Conservation (phyloP, 2,888 invertebrate genomes). For the Pyralis farinalis region DNA sequence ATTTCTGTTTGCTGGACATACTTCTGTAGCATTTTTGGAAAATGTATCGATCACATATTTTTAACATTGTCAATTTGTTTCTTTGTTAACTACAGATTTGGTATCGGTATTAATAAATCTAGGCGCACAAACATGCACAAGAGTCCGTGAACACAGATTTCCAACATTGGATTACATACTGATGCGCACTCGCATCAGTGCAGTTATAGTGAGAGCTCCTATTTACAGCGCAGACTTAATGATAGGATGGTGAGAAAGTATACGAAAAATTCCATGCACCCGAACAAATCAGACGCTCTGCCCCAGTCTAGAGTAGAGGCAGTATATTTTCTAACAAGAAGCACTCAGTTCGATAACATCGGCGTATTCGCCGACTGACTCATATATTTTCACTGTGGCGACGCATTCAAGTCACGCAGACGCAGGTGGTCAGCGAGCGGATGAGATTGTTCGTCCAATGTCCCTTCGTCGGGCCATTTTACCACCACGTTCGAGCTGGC, state of each 20-base stretch:
- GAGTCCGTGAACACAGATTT: conserved; percentile 18
- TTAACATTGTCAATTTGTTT: too few species aligned
- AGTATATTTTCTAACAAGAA: conserved; percentile 50
- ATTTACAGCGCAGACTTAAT: conserved; percentile 46
- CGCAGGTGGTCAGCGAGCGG: conserved; percentile 60
- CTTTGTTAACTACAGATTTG: too few species aligned
- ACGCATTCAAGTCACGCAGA: conserved; percentile 54
- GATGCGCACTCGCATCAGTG: too few species aligned
- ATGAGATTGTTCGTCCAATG: conserved; percentile 39
- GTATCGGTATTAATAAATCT: not conserved
- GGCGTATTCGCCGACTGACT: conserved; percentile 27
- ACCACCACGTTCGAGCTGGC: conserved; percentile 56
- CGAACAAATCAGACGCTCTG: conserved; percentile 46
- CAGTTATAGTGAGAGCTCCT: conserved; percentile 27
- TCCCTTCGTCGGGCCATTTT: conserved; percentile 63
- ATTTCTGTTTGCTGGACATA: too few species aligned
- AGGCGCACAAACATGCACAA: conserved; percentile 12
- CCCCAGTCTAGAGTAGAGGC: conserved; percentile 41
- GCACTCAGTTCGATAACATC: conserved; percentile 46
- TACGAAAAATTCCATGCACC: conserved; percentile 39
- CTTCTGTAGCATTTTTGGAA: too few species aligned
- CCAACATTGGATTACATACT: conserved; percentile 21
- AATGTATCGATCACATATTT: too few species aligned
- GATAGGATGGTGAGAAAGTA: conserved; percentile 37
- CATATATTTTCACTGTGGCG: conserved; percentile 50